Conservation (phyloP, 2,888 invertebrate species). For the Monopis laevigella region DNA sequence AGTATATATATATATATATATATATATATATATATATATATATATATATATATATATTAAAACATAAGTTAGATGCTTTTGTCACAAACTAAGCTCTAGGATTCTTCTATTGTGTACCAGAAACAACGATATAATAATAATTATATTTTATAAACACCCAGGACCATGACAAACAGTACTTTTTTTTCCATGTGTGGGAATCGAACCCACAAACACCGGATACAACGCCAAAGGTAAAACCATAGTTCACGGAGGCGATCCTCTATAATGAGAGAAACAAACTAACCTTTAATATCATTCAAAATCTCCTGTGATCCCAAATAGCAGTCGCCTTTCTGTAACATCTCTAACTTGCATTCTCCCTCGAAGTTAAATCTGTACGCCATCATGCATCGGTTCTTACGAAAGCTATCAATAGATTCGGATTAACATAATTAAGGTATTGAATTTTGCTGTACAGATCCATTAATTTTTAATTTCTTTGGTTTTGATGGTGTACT, state of each 20-base stretch:
- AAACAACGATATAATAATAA: too few relatives aligned
- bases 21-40: too few relatives aligned
- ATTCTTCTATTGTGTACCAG: too few relatives aligned
- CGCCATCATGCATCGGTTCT: constrained; percentile 50
- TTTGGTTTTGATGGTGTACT: constrained; percentile 46
- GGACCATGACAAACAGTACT: too few relatives aligned
- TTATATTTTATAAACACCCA: too few relatives aligned
- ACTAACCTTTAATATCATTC: constrained; percentile 47
- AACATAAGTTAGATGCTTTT: too few relatives aligned
- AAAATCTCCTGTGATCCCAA: constrained; percentile 57
- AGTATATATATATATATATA: too few relatives aligned
- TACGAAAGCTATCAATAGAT: constrained; percentile 45
- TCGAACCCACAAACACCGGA: too few relatives aligned
- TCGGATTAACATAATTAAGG: constrained; percentile 40
- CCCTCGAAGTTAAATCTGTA: constrained; percentile 32
- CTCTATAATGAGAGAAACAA: not conserved
- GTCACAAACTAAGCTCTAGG: too few relatives aligned
- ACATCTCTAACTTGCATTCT: constrained; percentile 45
- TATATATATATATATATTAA: too few relatives aligned
- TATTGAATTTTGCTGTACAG: constrained; percentile 49
- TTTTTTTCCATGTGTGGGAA: too few relatives aligned
- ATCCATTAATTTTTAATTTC: constrained; percentile 39
- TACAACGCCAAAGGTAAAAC: too few relatives aligned
- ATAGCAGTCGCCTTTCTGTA: constrained; percentile 41
- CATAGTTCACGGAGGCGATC: not conserved